Conservation (phyloP, 2,113 vertebrate species). For the Oreochromis spilurus region DNA sequence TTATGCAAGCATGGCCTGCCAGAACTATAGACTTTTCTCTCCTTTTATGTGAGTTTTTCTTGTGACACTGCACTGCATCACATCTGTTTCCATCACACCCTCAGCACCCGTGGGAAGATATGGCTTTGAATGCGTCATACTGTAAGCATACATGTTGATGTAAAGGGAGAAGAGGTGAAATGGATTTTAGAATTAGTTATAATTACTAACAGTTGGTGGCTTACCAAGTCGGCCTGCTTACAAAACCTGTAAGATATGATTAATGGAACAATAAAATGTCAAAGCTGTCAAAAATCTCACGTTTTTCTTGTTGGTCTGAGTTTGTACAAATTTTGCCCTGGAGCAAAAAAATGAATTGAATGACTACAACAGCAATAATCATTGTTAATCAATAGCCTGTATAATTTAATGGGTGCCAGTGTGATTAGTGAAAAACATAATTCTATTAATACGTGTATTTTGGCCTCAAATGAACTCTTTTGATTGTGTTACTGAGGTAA, state of each 20-base stretch:
- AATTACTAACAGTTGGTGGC: constrained; percentile 55
- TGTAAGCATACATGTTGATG: constrained; percentile 24
- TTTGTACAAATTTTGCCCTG: not conserved
- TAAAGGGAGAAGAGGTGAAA: constrained; percentile 9
- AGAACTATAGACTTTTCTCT: constrained; percentile 29
- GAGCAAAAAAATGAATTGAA: not conserved
- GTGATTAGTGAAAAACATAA: not conserved
- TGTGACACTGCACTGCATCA: constrained; percentile 25
- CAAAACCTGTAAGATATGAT: constrained; percentile 53
- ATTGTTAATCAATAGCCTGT: not conserved
- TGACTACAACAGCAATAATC: not conserved
- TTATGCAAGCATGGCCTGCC: not conserved
- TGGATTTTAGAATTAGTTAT: constrained; percentile 35
- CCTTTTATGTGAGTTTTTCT: constrained; percentile 10
- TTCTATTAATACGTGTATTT: not conserved
- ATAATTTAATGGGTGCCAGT: not conserved
- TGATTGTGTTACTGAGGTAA: not conserved
- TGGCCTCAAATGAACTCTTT: not conserved
- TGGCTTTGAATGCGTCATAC: constrained; percentile 36
- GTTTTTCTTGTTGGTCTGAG: not conserved
- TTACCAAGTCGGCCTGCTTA: constrained; percentile 47
- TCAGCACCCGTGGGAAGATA: constrained; percentile 16
- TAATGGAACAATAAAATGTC: constrained; percentile 63
- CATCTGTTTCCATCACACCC: constrained; percentile 34
- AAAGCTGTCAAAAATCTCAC: constrained; percentile 33